Evolutionary conservation across 2,113 vertebrate species (phyloP).

Genomic region (Tetrao urogallus): DNA sequence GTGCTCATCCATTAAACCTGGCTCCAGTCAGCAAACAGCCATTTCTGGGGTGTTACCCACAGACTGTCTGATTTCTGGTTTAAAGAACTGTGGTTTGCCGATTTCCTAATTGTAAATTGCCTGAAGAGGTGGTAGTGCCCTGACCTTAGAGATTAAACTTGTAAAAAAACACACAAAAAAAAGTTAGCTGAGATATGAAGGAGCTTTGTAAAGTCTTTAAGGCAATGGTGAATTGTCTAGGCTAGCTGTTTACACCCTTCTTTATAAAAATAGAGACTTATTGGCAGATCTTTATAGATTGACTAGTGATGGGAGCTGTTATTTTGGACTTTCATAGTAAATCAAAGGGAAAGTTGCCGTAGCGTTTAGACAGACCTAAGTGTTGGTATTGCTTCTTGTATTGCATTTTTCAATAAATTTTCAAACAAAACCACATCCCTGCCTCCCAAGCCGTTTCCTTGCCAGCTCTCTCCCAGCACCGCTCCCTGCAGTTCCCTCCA

Average conservation of each 20-base stretch:
- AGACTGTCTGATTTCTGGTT: conserved; percentile 1
- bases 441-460: background rate
- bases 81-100: conserved; percentile 56
- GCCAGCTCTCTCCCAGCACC: background rate
- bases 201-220: conserved; percentile 77
- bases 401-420: conserved; percentile 85
- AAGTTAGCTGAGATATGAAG: conserved; percentile 76
- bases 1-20: conserved; percentile 27
- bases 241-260: conserved; percentile 72
- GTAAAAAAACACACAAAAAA: background rate
- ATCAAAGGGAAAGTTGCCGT: conserved; percentile 67
- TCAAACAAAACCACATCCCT: conserved; percentile 24
- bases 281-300: conserved; percentile 56
- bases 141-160: conserved; percentile 26
- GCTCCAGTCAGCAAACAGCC: background rate
- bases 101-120: conserved; percentile 44
- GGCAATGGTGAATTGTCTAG: conserved; percentile 74
- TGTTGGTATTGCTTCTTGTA: conserved; percentile 81
- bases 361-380: conserved; percentile 69
- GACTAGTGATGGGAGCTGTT: conserved; percentile 61
- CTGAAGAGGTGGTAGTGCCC: conserved; percentile 29
- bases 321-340: conserved; percentile 71
- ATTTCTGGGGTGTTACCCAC: conserved; percentile 3
- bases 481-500: background rate
- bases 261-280: conserved; percentile 67